Evolutionary conservation across 2,113 vertebrate genomes (phyloP).

Genomic region (Orthonyx spaldingii): DNA sequence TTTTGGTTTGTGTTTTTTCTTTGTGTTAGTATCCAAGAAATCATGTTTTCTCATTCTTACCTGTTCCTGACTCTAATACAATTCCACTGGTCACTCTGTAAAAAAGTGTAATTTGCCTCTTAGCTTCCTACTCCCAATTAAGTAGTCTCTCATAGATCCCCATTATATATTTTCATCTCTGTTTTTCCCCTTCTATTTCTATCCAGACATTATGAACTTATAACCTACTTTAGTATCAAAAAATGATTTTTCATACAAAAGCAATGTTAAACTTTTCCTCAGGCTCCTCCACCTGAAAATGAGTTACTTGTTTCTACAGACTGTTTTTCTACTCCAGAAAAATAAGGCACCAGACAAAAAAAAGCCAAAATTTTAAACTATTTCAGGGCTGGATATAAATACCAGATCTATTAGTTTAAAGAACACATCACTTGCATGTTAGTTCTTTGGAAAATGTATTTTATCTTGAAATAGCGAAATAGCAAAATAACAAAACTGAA

Average conservation of each 20-base stretch:
- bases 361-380: slow-evolving; percentile 60
- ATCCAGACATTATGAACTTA: background rate
- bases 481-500: background rate
- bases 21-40: background rate
- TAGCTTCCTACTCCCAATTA: background rate
- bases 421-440: slow-evolving; percentile 48
- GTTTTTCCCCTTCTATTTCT: background rate
- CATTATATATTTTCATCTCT: background rate
- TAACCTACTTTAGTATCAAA: background rate
- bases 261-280: background rate
- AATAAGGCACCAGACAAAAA: slow-evolving; percentile 45
- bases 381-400: slow-evolving; percentile 61
- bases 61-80: background rate
- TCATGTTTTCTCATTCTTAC: background rate
- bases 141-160: background rate
- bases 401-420: slow-evolving; percentile 61
- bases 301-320: background rate
- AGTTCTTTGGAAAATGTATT: slow-evolving; percentile 56
- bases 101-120: background rate
- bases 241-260: background rate
- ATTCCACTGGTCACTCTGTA: background rate
- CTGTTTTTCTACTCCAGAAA: background rate
- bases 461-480: slow-evolving; percentile 46
- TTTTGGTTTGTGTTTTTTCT: background rate
- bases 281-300: background rate